These are phyloP conservation scores for Drosophila leonis DNA, from an alignment of 2,888 invertebrate species.

Conservation along the genomic window DNA sequence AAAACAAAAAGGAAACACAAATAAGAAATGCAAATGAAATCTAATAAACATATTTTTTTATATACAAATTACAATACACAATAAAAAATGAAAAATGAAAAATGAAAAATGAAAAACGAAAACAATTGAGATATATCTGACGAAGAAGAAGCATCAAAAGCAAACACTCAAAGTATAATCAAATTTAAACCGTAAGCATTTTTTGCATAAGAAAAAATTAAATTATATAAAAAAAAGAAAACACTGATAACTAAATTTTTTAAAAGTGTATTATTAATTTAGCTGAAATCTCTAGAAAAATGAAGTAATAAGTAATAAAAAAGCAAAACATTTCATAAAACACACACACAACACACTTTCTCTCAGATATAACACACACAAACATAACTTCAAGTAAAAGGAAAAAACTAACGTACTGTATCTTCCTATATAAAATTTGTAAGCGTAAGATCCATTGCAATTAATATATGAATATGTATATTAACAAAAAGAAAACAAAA, in stretches of 20 bases:
- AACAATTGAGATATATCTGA: constrained; percentile 38
- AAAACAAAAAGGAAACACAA: neutral
- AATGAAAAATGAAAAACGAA: neutral
- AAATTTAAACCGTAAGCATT: constrained; percentile 67
- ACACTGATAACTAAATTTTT: constrained; percentile 66
- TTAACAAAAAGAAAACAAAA: constrained; percentile 18
- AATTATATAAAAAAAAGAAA: constrained; percentile 28
- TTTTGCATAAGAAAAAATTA: constrained; percentile 62
- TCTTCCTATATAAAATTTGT: constrained; percentile 70
- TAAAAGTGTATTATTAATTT: constrained; percentile 73
- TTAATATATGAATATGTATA: constrained; percentile 24
- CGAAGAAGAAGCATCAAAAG: constrained; percentile 43
- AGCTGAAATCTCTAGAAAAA: constrained; percentile 78
- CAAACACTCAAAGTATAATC: constrained; percentile 58
- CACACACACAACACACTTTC: constrained; percentile 18
- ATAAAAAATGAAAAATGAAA: neutral
- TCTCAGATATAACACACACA: constrained; percentile 27
- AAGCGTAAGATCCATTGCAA: constrained; percentile 42
- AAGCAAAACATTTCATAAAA: constrained; percentile 50
- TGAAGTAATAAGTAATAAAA: constrained; percentile 46
- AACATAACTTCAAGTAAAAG: constrained; percentile 14
- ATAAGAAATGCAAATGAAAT: constrained; percentile 37
- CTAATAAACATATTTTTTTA: constrained; percentile 70
- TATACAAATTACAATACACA: constrained; percentile 59
- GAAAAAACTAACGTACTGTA: constrained; percentile 54